A percentile compares a stretch with the other conserved stretches of the same genome.
Evolutionary conservation across 2,113 vertebrate species (phyloP).

Genomic region (Phycodurus eques): DNA sequence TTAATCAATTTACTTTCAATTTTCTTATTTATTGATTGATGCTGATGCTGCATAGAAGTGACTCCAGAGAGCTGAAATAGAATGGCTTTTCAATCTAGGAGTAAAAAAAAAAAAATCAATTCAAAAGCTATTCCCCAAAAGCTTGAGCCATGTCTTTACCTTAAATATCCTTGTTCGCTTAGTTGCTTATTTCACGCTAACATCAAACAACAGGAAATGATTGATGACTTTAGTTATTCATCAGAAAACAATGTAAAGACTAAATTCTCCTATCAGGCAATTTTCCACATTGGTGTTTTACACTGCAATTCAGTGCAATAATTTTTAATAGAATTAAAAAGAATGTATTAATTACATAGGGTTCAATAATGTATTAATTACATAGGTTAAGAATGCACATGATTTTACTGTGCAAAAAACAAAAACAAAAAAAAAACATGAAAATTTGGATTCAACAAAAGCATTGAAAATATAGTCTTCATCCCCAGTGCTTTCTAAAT

Average conservation of each 20-base stretch:
- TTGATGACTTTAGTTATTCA: constrained; percentile 32
- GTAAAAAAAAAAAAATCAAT: constrained; percentile 28
- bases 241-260: constrained; percentile 18
- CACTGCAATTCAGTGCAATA: constrained; percentile 4
- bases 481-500: constrained; percentile 24
- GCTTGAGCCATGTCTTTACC: constrained; percentile 24
- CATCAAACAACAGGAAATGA: constrained; percentile 27
- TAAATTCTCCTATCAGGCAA: constrained; percentile 11
- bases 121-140: constrained; percentile 34
- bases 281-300: constrained; percentile 10
- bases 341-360: constrained; percentile 2
- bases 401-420: neutral
- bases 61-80: constrained; percentile 31
- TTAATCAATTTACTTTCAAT: constrained; percentile 37
- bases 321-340: neutral
- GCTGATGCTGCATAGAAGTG: constrained; percentile 42
- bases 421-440: constrained; percentile 7
- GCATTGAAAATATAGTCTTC: constrained; percentile 26
- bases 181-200: constrained; percentile 35
- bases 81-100: constrained; percentile 46
- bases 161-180: constrained; percentile 33
- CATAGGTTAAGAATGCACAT: constrained; percentile 17
- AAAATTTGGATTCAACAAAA: constrained; percentile 32
- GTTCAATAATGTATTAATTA: constrained; percentile 5
- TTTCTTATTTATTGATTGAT: constrained; percentile 49